Evolutionary conservation across 2,797 vertebrate species (phyloP).

Genomic region (Danio albolineatus): DNA sequence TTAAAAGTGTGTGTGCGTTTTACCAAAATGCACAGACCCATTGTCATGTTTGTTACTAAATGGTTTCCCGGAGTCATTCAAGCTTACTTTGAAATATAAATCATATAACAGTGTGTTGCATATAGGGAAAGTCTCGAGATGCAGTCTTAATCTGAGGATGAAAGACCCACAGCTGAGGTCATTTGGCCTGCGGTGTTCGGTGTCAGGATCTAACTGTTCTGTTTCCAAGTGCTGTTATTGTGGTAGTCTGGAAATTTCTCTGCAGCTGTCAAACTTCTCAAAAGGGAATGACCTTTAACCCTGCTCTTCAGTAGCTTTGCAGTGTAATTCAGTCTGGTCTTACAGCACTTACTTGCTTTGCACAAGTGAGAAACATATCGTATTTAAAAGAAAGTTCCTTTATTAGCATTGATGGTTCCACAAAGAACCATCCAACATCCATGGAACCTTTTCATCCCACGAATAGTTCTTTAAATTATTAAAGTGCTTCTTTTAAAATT

Average conservation of each 20-base stretch:
- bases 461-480: no score
- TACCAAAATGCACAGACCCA: neutral
- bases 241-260: neutral
- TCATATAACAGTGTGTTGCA: neutral
- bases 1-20: no score
- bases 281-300: constrained; percentile 30
- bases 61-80: neutral
- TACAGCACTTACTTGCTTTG: neutral
- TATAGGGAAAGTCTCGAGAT: neutral
- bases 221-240: neutral
- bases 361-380: no score
- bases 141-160: neutral
- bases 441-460: no score
- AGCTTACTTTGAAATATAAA: neutral
- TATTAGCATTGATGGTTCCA: no score
- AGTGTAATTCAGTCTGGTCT: neutral
- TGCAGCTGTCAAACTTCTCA: constrained; percentile 33
- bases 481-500: no score
- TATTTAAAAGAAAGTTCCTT: no score
- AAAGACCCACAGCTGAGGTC: neutral
- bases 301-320: neutral
- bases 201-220: constrained; percentile 9
- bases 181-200: neutral
- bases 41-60: neutral
- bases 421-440: no score